Percentiles rank a stretch among this genome's conserved stretches.
phyloP scores from a whole-genome alignment of 2,797 vertebrate genomes.

The Molossus alvarezi region DNA sequence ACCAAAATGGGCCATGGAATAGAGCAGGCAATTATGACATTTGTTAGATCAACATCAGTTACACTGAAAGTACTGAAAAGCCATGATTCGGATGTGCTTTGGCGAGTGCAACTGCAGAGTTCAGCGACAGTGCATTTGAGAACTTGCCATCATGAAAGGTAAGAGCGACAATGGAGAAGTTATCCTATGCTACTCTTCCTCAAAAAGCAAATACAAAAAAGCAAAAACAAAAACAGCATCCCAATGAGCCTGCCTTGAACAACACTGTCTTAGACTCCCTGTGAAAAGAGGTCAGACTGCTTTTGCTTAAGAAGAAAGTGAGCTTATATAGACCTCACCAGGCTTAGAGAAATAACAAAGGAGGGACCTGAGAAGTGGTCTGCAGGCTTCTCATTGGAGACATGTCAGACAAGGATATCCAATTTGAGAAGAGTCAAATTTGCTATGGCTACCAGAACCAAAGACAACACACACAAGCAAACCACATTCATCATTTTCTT shows the following conservation, averaged over 20 bases:
- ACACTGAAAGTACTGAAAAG: conserved; percentile 83
- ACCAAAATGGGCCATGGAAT: conserved; percentile 89
- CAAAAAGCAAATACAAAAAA: conserved; percentile 86
- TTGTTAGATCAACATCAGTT: conserved; percentile 86
- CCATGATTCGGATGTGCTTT: conserved; percentile 83
- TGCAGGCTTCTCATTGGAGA: conserved; percentile 75
- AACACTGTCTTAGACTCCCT: conserved; percentile 77
- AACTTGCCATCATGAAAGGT: conserved; percentile 88
- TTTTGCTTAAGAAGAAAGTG: conserved; percentile 83
- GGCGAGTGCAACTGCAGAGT: conserved; percentile 83
- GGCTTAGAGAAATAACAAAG: conserved; percentile 68
- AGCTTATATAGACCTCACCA: conserved; percentile 73
- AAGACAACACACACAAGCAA: conserved; percentile 86
- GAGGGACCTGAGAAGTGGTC: conserved; percentile 69
- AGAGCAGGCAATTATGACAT: conserved; percentile 86
- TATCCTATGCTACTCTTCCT: conserved; percentile 79
- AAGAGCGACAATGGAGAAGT: conserved; percentile 84
- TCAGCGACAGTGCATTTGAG: conserved; percentile 85
- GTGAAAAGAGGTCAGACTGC: conserved; percentile 78
- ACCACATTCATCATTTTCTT: conserved; percentile 85
- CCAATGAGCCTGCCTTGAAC: conserved; percentile 75
- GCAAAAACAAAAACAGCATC: conserved; percentile 78
- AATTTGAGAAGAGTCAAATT: conserved; percentile 75
- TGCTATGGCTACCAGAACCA: conserved; percentile 80
- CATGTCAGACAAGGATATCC: conserved; percentile 82